Conservation (phyloP, 2,888 invertebrate genomes). For the Gnatocerus cornutus region DNA sequence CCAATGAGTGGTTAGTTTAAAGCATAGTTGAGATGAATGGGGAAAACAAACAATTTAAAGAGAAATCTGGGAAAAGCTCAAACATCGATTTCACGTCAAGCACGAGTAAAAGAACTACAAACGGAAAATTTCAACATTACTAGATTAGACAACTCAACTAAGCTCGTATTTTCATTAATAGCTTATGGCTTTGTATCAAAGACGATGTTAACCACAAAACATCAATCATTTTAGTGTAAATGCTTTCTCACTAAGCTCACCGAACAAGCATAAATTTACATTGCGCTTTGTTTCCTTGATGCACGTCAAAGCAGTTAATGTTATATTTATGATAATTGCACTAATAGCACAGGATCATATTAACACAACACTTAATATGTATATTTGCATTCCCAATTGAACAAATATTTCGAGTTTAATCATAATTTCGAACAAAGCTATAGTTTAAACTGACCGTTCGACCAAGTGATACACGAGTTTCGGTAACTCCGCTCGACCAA, state of each 20-base stretch:
- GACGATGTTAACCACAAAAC: conserved; percentile 16
- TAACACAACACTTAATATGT: conserved; percentile 6
- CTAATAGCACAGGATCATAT: background rate
- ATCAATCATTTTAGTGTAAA: conserved; percentile 23
- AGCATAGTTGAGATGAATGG: background rate
- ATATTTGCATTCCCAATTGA: background rate
- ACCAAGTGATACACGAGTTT: background rate
- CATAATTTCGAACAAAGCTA: background rate
- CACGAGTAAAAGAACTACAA: background rate
- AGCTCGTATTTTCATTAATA: conserved; percentile 11
- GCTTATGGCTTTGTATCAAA: background rate
- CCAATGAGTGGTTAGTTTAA: no score
- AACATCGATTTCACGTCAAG: conserved; percentile 17
- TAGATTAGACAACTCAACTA: background rate
- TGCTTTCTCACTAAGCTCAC: conserved; percentile 1
- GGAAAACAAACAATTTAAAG: conserved; percentile 21
- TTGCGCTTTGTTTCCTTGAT: conserved; percentile 3
- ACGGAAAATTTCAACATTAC: background rate
- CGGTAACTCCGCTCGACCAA: conserved; percentile 10
- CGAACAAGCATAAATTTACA: conserved; percentile 6
- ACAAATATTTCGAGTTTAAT: background rate
- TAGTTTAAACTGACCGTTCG: background rate
- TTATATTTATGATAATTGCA: background rate
- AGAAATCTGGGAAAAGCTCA: conserved; percentile 9
- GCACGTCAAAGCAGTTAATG: background rate